phyloP scores from a whole-genome alignment of 1,140 invertebrate species.

The Polypedilum vanderplanki region DNA sequence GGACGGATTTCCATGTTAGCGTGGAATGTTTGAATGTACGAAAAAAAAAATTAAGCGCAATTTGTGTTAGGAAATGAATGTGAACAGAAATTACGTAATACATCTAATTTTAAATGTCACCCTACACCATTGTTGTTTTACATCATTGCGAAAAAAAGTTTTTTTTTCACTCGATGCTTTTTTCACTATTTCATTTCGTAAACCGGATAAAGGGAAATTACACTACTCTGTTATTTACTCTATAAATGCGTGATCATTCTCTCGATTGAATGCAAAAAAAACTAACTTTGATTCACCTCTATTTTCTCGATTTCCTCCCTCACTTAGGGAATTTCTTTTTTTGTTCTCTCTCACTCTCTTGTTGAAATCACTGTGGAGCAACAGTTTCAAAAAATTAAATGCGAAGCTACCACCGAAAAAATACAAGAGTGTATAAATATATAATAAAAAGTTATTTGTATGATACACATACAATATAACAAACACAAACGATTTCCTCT shows the following conservation, averaged over 20 bases:
- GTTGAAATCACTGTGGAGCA: conserved; percentile 7
- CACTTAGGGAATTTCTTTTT: too few species aligned
- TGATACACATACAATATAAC: background rate
- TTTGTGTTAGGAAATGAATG: conserved; percentile 13
- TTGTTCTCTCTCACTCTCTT: too few species aligned
- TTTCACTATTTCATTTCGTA: background rate
- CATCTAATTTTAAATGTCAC: conserved; percentile 16
- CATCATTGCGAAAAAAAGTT: background rate
- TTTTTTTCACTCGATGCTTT: too few species aligned
- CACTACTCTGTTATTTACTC: background rate
- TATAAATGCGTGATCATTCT: background rate
- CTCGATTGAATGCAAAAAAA: background rate
- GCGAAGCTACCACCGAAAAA: background rate
- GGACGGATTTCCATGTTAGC: conserved; percentile 10
- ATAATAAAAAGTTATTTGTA: background rate
- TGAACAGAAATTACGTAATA: background rate
- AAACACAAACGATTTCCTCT: background rate
- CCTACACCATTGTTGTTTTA: conserved; percentile 2
- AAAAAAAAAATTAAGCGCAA: conserved; percentile 11
- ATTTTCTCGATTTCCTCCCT: too few species aligned
- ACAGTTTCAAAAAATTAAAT: background rate
- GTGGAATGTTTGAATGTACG: background rate
- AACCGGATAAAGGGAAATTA: conserved; percentile 17
- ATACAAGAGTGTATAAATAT: background rate
- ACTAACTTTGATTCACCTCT: too few species aligned